A percentile compares a stretch with the other conserved stretches of the same genome.
Conservation (phyloP, 2,113 vertebrate species). For the Triplophysa siluroides region DNA sequence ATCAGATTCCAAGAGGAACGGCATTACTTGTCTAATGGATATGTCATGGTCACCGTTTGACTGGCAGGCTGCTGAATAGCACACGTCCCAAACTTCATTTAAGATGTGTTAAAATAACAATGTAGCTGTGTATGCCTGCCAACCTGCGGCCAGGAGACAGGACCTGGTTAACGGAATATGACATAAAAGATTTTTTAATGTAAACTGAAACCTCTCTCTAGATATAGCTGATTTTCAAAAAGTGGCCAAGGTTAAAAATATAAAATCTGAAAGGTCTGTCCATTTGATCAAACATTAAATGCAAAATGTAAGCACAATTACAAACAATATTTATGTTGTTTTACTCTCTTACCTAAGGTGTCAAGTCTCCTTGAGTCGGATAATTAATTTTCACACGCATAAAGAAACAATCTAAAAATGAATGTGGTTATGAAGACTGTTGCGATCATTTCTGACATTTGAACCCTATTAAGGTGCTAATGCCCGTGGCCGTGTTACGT, state of each 20-base stretch:
- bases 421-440: slow-evolving; percentile 16
- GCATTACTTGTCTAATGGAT: slow-evolving; percentile 58
- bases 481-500: slow-evolving; percentile 25
- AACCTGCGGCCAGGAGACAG: background rate
- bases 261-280: background rate
- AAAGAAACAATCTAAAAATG: background rate
- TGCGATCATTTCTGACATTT: slow-evolving; percentile 50
- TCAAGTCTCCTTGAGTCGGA: background rate
- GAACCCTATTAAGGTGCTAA: slow-evolving; percentile 41
- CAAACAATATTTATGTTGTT: slow-evolving; percentile 14
- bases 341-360: slow-evolving; percentile 13
- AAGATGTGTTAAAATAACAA: slow-evolving; percentile 13
- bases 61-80: slow-evolving; percentile 48
- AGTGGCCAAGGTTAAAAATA: too few relatives aligned
- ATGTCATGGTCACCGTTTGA: slow-evolving; percentile 46
- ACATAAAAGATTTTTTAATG: background rate
- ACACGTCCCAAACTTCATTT: slow-evolving; percentile 53
- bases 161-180: background rate
- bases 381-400: slow-evolving; percentile 40
- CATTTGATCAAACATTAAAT: slow-evolving; percentile 9
- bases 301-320: slow-evolving; percentile 18
- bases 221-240: too few relatives aligned
- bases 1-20: slow-evolving; percentile 28
- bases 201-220: background rate
- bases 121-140: slow-evolving; percentile 6